These are phyloP conservation scores for Temnothorax nylanderi DNA, from an alignment of 1,140 invertebrate species.

Conservation along the genomic window DNA sequence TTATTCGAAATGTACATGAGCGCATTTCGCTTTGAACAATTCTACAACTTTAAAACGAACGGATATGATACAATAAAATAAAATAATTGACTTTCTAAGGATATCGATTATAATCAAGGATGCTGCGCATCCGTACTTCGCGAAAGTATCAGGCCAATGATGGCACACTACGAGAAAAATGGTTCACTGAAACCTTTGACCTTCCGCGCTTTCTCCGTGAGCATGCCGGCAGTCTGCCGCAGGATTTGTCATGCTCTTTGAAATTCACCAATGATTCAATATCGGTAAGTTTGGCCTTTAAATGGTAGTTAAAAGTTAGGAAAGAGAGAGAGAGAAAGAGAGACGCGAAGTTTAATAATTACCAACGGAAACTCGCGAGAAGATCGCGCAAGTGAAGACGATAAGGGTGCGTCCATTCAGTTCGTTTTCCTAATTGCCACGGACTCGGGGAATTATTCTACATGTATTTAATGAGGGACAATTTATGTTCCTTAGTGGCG, in stretches of 20 bases:
- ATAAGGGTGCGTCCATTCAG: conserved; percentile 1
- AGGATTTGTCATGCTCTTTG: conserved; percentile 66
- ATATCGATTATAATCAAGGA: conserved; percentile 27
- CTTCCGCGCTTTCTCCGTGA: conserved; percentile 82
- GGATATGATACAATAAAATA: not conserved
- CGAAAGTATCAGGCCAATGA: conserved; percentile 40
- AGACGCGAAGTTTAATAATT: conserved; percentile 35
- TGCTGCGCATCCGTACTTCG: conserved; percentile 54
- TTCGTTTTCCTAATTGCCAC: conserved; percentile 38
- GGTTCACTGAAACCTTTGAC: conserved; percentile 80
- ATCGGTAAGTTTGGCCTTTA: conserved; percentile 37
- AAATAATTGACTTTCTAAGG: not conserved
- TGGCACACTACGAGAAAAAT: conserved; percentile 75
- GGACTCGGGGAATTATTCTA: conserved; percentile 32
- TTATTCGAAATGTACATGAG: not conserved
- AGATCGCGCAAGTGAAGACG: not conserved
- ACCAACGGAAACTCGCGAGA: not conserved
- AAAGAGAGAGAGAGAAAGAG: not conserved
- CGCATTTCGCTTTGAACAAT: not conserved
- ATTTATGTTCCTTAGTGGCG: conserved; percentile 13
- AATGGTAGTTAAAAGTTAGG: conserved; percentile 33
- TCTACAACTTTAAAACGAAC: not conserved
- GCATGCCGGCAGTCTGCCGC: conserved; percentile 34
- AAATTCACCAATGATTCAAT: conserved; percentile 34
- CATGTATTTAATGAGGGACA: conserved; percentile 29